Evolutionary conservation across 2,113 vertebrate genomes (phyloP).

Genomic region (Ageneiosus marmoratus): DNA sequence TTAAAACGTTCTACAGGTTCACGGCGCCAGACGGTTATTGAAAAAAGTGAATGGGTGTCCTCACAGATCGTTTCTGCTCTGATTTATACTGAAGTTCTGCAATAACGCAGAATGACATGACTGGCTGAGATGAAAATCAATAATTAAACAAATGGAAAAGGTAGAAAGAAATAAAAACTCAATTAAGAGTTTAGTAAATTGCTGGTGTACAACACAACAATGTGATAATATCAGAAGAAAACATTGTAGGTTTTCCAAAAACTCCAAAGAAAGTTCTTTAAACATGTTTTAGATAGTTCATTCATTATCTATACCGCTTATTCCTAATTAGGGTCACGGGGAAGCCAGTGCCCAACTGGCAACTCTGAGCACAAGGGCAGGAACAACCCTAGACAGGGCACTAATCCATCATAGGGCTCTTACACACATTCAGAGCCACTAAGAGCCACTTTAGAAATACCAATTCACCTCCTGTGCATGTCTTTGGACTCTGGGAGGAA

Average conservation of each 20-base stretch:
- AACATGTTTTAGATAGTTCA: too few species aligned
- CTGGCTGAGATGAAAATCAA: neutral
- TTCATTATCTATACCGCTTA: too few species aligned
- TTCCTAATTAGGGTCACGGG: too few species aligned
- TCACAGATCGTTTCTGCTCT: conserved; percentile 8
- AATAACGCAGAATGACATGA: neutral
- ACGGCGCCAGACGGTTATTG: conserved; percentile 19
- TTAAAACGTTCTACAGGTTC: conserved; percentile 39
- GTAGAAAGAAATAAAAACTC: neutral
- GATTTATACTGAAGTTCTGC: neutral
- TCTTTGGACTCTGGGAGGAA: too few species aligned
- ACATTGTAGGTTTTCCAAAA: neutral
- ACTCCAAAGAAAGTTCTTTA: neutral
- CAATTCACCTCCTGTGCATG: too few species aligned
- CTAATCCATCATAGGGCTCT: too few species aligned
- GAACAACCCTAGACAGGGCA: too few species aligned
- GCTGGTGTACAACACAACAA: neutral
- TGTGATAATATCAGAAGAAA: neutral
- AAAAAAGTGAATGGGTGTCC: conserved; percentile 33
- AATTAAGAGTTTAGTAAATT: neutral
- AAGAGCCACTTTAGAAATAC: too few species aligned
- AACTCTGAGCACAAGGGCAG: too few species aligned
- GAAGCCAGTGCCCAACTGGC: too few species aligned
- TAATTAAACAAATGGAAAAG: neutral
- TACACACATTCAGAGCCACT: too few species aligned